Evolutionary conservation across 2,888 invertebrate species (phyloP), one percentile per base, ranked within the genome.

Genomic region (Drosophila ustulata): DNA sequence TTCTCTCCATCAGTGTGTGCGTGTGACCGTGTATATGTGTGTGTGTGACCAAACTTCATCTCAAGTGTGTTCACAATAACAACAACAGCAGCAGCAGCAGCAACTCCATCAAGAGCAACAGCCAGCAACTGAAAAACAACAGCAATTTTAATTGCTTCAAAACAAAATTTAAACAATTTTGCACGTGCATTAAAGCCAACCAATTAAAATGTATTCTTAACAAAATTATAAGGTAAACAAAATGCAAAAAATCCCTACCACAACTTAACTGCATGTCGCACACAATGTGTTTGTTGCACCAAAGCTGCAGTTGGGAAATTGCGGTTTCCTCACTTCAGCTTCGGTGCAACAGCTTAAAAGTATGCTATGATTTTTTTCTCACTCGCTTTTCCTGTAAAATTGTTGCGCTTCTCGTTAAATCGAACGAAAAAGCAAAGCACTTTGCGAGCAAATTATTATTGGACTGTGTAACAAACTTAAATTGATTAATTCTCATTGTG

Each of bases 291-390:
- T 51, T 37, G 37, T 1, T 37, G 28, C 25, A 28, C 13, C 62
- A 45, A 30, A 47, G 39, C 26, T 66, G 52, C 56, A 46, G 41
- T 61, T 53, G 34, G 11, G 6, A 46, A 59, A 28, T 53, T 43
- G 56, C 59, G 50, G 37, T 53, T 62, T 65, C 34, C 9, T 67
- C 34, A 51, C 41, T 26, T 47, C 58, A 51, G 46, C 58, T 58
- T 66, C 63, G 56, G 76, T 82, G 82, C 82, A 83, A 83, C 82
- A 83, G 82, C 82, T 83, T 80, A 84, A 82, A 77, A 79, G 75
- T 72, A 77, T 79, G 81, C 77, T 79, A 74, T 67, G 71, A 59
- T 69, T 76, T 82, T 65, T 51, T 37, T 3, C 39, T 26, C 61
- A 26, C 37, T n/a, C n/a, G n/a, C 6, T 45, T 47, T 57, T 25